Evolutionary conservation across 2,888 invertebrate species (phyloP).

Genomic region (Steromphala cineraria): DNA sequence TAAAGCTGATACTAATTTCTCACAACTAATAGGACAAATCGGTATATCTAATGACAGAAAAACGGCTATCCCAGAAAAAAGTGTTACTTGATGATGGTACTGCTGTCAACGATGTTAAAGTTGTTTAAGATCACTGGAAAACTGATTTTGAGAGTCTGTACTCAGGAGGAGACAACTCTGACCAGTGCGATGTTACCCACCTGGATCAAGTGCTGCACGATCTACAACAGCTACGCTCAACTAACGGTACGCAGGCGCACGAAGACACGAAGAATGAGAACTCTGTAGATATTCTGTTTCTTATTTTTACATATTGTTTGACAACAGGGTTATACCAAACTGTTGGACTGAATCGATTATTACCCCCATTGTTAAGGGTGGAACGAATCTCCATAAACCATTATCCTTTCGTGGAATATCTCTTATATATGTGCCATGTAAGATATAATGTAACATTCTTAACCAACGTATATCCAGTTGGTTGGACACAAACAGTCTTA

Average conservation of each 20-base stretch:
- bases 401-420: conserved; percentile 21
- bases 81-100: background rate
- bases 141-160: background rate
- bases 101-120: background rate
- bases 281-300: background rate
- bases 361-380: conserved; percentile 18
- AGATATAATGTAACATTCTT: conserved; percentile 23
- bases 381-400: background rate
- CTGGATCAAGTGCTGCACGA: background rate
- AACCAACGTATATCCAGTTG: conserved; percentile 15
- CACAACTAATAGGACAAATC: conserved; percentile 12
- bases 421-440: conserved; percentile 27
- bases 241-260: background rate
- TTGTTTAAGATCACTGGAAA: background rate
- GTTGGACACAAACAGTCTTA: conserved; percentile 8
- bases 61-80: background rate
- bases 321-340: background rate
- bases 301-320: conserved; percentile 7
- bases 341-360: conserved; percentile 22
- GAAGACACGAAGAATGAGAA: conserved; percentile 15
- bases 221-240: background rate
- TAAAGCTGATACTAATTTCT: background rate
- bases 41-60: conserved; percentile 7
- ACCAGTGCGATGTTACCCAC: background rate
- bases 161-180: background rate